Percentiles rank a stretch among this genome's conserved stretches.
These are phyloP conservation scores for Acridotheres tristis DNA, from an alignment of 2,797 vertebrate genomes.

Conservation along the genomic window DNA sequence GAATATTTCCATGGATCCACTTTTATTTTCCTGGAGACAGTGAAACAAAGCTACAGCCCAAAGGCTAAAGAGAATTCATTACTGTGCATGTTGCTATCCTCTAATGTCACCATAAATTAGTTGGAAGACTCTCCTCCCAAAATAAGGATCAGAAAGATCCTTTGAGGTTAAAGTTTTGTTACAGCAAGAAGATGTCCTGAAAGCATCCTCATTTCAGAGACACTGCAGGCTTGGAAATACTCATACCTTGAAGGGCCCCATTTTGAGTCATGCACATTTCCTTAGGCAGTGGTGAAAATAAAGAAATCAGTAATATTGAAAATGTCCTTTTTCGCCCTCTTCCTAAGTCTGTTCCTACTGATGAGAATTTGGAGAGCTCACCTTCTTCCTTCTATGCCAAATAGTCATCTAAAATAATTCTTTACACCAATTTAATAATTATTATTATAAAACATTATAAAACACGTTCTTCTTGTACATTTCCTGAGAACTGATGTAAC, in stretches of 20 bases:
- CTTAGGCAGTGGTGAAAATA: background rate
- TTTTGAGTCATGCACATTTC: background rate
- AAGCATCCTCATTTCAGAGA: background rate
- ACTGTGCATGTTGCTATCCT: slow-evolving; percentile 26
- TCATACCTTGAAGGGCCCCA: background rate
- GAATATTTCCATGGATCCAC: background rate
- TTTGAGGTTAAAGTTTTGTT: slow-evolving; percentile 38
- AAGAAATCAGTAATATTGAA: background rate
- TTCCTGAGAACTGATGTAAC: background rate
- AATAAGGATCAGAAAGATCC: slow-evolving; percentile 14
- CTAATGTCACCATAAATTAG: slow-evolving; percentile 53
- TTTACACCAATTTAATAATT: background rate
- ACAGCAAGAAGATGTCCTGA: background rate
- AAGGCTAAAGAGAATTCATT: slow-evolving; percentile 51
- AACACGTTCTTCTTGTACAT: background rate
- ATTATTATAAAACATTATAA: background rate
- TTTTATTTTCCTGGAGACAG: slow-evolving; percentile 43
- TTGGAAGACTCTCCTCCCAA: slow-evolving; percentile 5
- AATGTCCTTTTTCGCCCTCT: background rate
- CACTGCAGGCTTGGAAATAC: background rate
- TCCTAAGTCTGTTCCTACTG: background rate
- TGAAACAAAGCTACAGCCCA: slow-evolving; percentile 25
- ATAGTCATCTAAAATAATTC: background rate
- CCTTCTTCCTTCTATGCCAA: background rate
- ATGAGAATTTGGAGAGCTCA: background rate